These are phyloP conservation scores for Poecilia wingei DNA, from an alignment of 2,797 vertebrate species.

Conservation along the genomic window DNA sequence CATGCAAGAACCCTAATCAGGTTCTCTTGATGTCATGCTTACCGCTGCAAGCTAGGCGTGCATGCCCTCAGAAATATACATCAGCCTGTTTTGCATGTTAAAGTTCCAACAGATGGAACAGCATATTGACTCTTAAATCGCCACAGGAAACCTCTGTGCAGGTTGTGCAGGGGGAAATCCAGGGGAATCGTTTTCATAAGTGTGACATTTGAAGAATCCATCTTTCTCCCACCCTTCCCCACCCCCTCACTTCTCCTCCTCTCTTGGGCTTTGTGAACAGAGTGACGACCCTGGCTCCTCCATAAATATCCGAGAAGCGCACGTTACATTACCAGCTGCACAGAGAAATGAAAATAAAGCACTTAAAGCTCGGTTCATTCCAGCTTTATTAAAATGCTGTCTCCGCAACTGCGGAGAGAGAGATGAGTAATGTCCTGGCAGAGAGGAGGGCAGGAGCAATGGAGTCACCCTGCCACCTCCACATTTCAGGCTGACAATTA, in stretches of 20 bases:
- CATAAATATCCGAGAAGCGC: slow-evolving; percentile 73
- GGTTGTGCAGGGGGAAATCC: slow-evolving; percentile 21
- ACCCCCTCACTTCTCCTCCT: background rate
- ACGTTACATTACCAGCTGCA: slow-evolving; percentile 52
- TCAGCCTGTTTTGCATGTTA: background rate
- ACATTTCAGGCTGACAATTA: slow-evolving; percentile 35
- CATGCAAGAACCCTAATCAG: background rate
- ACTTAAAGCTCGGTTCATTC: slow-evolving; percentile 61
- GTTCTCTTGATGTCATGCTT: background rate
- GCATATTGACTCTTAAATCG: slow-evolving; percentile 5
- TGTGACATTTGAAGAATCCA: slow-evolving; percentile 29
- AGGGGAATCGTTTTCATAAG: slow-evolving; percentile 23
- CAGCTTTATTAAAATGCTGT: slow-evolving; percentile 70
- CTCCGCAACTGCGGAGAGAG: slow-evolving; percentile 36
- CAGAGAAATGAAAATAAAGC: slow-evolving; percentile 69
- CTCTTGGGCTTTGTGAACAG: slow-evolving; percentile 27
- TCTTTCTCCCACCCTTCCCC: slow-evolving; percentile 18
- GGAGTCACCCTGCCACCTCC: slow-evolving; percentile 31
- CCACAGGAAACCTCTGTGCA: background rate
- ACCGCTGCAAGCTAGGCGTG: background rate
- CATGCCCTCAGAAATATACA: background rate
- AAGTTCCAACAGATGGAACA: background rate
- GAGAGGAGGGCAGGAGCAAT: slow-evolving; percentile 22
- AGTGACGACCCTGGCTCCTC: slow-evolving; percentile 38
- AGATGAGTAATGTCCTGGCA: slow-evolving; percentile 43